A percentile compares a stretch with the other conserved stretches of the same genome.
These are phyloP conservation scores for Isoperla grammatica DNA, from an alignment of 2,888 invertebrate species.

Conservation along the genomic window DNA sequence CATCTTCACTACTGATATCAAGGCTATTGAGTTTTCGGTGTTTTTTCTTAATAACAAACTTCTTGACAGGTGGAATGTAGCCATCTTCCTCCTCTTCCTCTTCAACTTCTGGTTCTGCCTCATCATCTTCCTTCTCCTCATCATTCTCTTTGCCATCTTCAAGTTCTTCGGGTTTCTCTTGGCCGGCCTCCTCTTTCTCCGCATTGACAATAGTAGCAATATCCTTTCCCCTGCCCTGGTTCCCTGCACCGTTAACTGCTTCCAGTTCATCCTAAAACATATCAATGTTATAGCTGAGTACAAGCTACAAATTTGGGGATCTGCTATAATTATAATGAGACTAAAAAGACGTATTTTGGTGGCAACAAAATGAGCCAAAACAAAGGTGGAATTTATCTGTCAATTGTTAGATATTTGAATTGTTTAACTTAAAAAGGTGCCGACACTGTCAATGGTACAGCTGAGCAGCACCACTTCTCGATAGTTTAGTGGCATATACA, in stretches of 20 bases:
- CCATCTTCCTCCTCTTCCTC: conserved; percentile 30
- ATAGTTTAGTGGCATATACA: no score
- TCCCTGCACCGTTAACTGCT: conserved; percentile 70
- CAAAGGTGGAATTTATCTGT: neutral
- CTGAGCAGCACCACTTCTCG: no score
- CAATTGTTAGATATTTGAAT: no score
- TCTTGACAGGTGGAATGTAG: conserved; percentile 23
- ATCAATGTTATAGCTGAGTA: no score
- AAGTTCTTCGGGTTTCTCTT: conserved; percentile 38
- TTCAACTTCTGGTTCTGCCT: conserved; percentile 35
- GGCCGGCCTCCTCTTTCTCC: conserved; percentile 57
- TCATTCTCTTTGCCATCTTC: conserved; percentile 38
- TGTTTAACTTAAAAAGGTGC: no score
- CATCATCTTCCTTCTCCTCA: conserved; percentile 35
- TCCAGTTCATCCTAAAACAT: conserved; percentile 60
- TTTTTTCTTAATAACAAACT: conserved; percentile 52
- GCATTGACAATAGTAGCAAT: conserved; percentile 80
- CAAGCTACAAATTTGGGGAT: no score
- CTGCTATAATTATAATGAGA: no score
- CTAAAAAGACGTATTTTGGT: no score
- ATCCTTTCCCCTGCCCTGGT: conserved; percentile 82
- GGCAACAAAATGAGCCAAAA: neutral
- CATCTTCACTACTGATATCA: conserved; percentile 73
- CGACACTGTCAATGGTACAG: no score
- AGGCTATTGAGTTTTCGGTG: conserved; percentile 71